Base-by-base conservation (phyloP, 1,140 invertebrate genomes). In the Drosophila athabasca region DNA sequence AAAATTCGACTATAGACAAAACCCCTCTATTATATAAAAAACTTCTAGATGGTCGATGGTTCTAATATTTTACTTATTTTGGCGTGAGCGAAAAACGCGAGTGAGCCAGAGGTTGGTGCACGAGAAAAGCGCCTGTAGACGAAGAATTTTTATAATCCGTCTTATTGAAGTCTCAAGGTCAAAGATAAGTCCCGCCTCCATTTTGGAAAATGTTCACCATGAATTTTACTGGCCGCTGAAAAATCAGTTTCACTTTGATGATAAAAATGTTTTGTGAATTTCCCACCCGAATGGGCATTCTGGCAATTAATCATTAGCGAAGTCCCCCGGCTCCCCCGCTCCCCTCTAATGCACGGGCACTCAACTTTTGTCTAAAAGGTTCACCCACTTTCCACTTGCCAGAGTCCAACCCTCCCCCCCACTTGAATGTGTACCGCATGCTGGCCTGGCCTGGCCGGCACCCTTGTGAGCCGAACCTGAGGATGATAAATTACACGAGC, bases 231-330 rank as follows among this genome's bases (percentile, higher is more conserved):
- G 43, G 15, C 39, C 57, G 35, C 22, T 9, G 29, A 19, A 49
- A 68, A 68, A 68, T 72, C 57, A 62, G 68, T 45, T 55, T 43
- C 50, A 57, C 61, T 74, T 74, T 79, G 76, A 79, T 80, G 71
- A 73, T 82, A 53, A 59, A 81, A 70, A 76, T 76, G 62, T 80
- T 72, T 74, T 71, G 66, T 75, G 80, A 79, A 88, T 87, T 78
- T 82, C 49, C 78, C 45, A 58, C 79, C 67, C 61, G 62, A 88
- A 81, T 79, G 75, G 60, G 57, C 75, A 77, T 57, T 76, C 77
- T 65, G 59, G 78, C 83, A 87, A 88, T 87, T 87, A 87, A 87
- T 87, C 82, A 87, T 82, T 66, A 85, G 74, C 11, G 26, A 11
- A 19, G 11, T 2, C 31, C 9, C 24, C 31, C 9, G 5, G 8